Base-by-base conservation (phyloP, 2,113 vertebrate species). In the Castor canadensis region DNA sequence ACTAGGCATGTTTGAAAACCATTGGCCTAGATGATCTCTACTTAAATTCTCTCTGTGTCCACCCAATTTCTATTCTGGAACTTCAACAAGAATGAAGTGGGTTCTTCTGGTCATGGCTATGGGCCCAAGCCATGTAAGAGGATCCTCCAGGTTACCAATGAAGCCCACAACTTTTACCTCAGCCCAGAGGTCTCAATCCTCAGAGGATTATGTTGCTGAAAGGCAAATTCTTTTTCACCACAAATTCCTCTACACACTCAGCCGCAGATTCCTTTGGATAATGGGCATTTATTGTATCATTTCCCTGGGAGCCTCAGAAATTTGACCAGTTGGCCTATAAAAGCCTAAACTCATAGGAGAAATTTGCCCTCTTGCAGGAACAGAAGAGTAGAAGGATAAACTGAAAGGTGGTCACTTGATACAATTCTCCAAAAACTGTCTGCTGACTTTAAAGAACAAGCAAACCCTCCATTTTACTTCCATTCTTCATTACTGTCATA, bases 221-320 rank as follows among this genome's bases (percentile, higher is more conserved):
- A 54, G 40, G 38, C 22, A 93, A 83, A 96, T 96, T 96, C 49
- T 96, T 94, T 60, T 92, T 80, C 52, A 85, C 89, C 89, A 93
- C 82, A 88, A 93, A 88, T 96, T 96, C 54, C 13, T 93, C 66
- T 88, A 28, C 26, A 56, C 22, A 43, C 47, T 88, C 40, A 96
- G 80, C 94, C 38, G 30, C 86, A 83, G 54, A 96, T 93, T 56
- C 52, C n/a, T 73, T 95, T 95, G 95, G n/a, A 35, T 91, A 89
- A 64, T 82, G 60, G 62, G 10, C 96, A 94, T 92, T 93, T 96
- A 89, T 82, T 84, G 32, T 87, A 88, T 85, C 32, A 40, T 72
- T 88, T 94, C 85, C 32, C 43, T 76, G 40, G 66, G 66, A 97
- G 54, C 35, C 81, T 87, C 84, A 91, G 66, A 96, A 95, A 94